Conservation (phyloP, 1,140 invertebrate species). For the Scaptomyza montana region DNA sequence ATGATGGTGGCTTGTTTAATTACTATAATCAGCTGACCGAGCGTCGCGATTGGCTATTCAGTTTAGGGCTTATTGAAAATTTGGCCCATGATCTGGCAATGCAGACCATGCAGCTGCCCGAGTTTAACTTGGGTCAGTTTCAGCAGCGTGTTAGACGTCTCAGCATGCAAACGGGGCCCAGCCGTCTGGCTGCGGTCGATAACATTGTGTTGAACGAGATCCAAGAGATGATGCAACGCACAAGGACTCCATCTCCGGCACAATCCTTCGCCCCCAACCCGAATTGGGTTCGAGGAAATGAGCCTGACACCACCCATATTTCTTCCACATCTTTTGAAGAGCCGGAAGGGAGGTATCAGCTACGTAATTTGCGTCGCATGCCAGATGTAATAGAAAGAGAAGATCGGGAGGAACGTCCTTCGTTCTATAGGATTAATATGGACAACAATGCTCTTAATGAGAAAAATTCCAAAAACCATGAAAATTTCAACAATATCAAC, state of each 20-base stretch:
- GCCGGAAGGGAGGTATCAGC: too few relatives aligned
- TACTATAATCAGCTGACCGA: slow-evolving; percentile 6
- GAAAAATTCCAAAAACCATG: too few relatives aligned
- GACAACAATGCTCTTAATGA: too few relatives aligned
- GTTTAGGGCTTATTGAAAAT: background rate
- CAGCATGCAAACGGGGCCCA: background rate
- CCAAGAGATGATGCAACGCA: background rate
- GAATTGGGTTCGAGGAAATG: background rate
- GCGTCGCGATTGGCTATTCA: slow-evolving; percentile 1
- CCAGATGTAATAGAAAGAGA: too few relatives aligned
- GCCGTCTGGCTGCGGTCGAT: slow-evolving; percentile 1
- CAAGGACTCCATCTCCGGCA: background rate
- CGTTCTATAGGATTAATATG: too few relatives aligned
- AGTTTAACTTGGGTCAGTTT: background rate
- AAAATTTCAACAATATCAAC: too few relatives aligned
- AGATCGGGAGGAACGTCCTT: too few relatives aligned
- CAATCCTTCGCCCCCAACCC: background rate
- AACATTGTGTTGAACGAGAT: slow-evolving; percentile 1
- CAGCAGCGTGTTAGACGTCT: background rate
- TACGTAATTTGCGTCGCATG: too few relatives aligned
- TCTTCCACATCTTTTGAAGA: too few relatives aligned
- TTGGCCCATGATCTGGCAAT: slow-evolving; percentile 11
- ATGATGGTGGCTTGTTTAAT: background rate
- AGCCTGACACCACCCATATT: too few relatives aligned
- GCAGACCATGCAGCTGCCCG: background rate